Evolutionary conservation across 2,888 invertebrate genomes (phyloP), one percentile per base, ranked within the genome.

Genomic region (Endomychus coccineus): DNA sequence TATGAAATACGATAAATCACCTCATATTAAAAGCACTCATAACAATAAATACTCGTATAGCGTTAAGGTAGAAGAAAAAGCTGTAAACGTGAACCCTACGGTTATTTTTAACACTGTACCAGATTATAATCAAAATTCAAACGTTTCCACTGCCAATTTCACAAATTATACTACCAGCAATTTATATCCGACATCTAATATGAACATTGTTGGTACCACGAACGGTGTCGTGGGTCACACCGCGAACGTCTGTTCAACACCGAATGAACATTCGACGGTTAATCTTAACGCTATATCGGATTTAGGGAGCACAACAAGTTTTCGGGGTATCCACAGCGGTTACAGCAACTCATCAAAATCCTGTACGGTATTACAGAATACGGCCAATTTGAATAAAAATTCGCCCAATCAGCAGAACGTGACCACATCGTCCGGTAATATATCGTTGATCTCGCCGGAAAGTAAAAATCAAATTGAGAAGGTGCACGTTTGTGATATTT

Each of bases 401-500:
- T n/a, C n/a, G n/a, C n/a, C n/a, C n/a, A n/a, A n/a, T n/a, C n/a
- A n/a, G n/a, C n/a, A n/a, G n/a, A n/a, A n/a, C n/a, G n/a, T n/a
- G n/a, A n/a, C n/a, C n/a, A n/a, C n/a, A n/a, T n/a, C n/a, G n/a
- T n/a, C n/a, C n/a, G 9, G 10, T 32, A 13, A 6, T n/a, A 6
- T 5, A 7, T 19, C 21, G 21, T 6, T 7, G n/a, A 19, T 19
- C n/a, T 12, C 19, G 3, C 25, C 17, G 4, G 15, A n/a, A 19
- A 19, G 21, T n/a, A 19, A 7, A 7, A 6, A 19, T 7, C 6
- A 6, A n/a, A 7, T 16, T 2, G 36, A 37, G 11, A 49, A 52
- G 27, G 43, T 44, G 3, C 61, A 62, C 42, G 43, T 52, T 3
- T 80, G 79, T 50, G 73, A 74, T 22, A 65, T 74, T 10, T 81